Evolutionary conservation across 1,140 invertebrate genomes (phyloP).

Genomic region (Sycobia sp.): DNA sequence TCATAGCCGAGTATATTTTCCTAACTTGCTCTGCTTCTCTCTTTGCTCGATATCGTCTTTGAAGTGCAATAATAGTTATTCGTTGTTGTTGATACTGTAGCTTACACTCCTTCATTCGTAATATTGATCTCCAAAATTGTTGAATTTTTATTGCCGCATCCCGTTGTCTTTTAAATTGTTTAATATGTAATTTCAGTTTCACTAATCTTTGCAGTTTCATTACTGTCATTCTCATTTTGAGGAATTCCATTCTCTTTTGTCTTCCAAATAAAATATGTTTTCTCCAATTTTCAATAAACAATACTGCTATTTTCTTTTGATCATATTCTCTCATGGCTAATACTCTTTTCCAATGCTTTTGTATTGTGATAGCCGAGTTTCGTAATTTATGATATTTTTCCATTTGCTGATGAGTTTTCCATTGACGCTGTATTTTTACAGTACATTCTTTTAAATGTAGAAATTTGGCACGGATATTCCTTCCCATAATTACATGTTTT

Average conservation of each 20-base stretch:
- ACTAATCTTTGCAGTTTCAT: conserved; percentile 49
- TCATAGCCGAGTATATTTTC: conserved; percentile 45
- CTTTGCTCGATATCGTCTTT: conserved; percentile 50
- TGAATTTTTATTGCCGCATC: conserved; percentile 58
- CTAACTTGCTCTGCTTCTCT: conserved; percentile 43
- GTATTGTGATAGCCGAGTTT: conserved; percentile 33
- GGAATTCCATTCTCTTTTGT: conserved; percentile 40
- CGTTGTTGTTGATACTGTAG: conserved; percentile 47
- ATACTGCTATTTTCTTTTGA: conserved; percentile 14
- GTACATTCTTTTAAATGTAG: conserved; percentile 38
- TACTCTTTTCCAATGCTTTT: conserved; percentile 7
- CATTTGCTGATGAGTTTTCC: conserved; percentile 39
- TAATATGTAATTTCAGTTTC: conserved; percentile 40
- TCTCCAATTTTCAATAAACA: conserved; percentile 45
- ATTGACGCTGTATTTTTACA: conserved; percentile 47
- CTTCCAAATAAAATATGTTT: conserved; percentile 37
- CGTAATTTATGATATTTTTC: conserved; percentile 14
- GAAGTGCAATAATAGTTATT: conserved; percentile 50
- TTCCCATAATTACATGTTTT: conserved; percentile 33
- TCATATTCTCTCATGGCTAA: background rate
- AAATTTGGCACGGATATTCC: conserved; percentile 42
- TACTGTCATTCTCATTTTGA: conserved; percentile 42
- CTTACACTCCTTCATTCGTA: conserved; percentile 46
- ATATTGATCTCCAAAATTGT: conserved; percentile 55
- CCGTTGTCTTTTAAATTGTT: conserved; percentile 21